phyloP scores from a whole-genome alignment of 2,888 invertebrate genomes.

The Drosophila pseudotakahashii region DNA sequence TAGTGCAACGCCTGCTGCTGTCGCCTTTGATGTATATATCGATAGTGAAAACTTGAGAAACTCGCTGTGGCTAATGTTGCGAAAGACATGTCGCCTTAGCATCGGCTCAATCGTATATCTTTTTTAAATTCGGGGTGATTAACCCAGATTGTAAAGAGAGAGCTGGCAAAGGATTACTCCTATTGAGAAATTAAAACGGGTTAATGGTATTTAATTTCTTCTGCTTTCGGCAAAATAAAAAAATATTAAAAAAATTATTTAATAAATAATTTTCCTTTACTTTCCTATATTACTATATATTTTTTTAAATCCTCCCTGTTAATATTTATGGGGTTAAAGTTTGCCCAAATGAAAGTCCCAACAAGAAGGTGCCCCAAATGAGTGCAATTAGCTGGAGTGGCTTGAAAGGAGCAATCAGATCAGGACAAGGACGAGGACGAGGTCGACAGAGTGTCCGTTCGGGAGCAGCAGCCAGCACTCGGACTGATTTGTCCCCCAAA shows the following conservation, averaged over 20 bases:
- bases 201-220: no score
- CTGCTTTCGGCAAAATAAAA: no score
- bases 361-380: slow-evolving; percentile 34
- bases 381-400: slow-evolving; percentile 60
- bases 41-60: slow-evolving; percentile 67
- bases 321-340: no score
- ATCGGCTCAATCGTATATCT: slow-evolving; percentile 23
- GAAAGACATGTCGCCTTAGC: slow-evolving; percentile 44
- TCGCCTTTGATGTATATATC: slow-evolving; percentile 57
- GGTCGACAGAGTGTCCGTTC: slow-evolving; percentile 18
- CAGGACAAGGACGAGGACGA: slow-evolving; percentile 7
- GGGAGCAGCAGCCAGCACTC: slow-evolving; percentile 27
- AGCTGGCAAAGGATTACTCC: neutral
- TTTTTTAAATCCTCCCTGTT: no score
- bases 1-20: slow-evolving; percentile 39
- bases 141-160: slow-evolving; percentile 6
- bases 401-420: slow-evolving; percentile 12
- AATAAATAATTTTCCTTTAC: no score
- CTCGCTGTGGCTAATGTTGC: slow-evolving; percentile 73
- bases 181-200: no score
- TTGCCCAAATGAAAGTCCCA: slow-evolving; percentile 10
- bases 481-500: slow-evolving; percentile 54
- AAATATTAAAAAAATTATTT: no score
- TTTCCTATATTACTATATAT: no score
- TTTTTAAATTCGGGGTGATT: slow-evolving; percentile 24